Conservation (phyloP, 2,797 vertebrate species). For the Gymnodraco acuticeps region DNA sequence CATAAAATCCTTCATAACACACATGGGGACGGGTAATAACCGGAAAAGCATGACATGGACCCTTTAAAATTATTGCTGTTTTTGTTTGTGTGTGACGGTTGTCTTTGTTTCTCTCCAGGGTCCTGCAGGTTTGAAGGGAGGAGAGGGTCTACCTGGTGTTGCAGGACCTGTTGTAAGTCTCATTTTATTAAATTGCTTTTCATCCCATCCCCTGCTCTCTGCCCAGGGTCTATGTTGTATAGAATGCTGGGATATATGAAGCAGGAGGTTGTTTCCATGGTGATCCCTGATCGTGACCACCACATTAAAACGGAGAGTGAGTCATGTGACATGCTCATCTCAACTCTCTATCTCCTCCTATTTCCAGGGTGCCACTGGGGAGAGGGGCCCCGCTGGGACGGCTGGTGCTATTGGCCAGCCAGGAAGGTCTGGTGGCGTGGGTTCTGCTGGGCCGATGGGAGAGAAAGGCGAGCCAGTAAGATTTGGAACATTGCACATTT, state of each 20-base stretch:
- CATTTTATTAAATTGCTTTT: slow-evolving; percentile 36
- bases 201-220: slow-evolving; percentile 5
- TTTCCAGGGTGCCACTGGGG: slow-evolving; percentile 89
- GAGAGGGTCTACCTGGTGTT: slow-evolving; percentile 88
- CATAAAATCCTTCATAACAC: too few relatives aligned
- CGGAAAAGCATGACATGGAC: too few relatives aligned
- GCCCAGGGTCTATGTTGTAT: slow-evolving; percentile 29
- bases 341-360: slow-evolving; percentile 45
- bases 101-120: slow-evolving; percentile 83
- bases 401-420: slow-evolving; percentile 93
- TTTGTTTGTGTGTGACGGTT: slow-evolving; percentile 11
- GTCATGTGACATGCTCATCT: slow-evolving; percentile 52
- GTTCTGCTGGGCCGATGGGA: slow-evolving; percentile 88
- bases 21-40: too few relatives aligned
- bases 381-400: slow-evolving; percentile 89
- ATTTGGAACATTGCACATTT: slow-evolving; percentile 54
- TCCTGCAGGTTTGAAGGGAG: slow-evolving; percentile 91
- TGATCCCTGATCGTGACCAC: slow-evolving; percentile 59
- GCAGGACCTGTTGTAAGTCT: slow-evolving; percentile 88
- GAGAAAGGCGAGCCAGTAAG: slow-evolving; percentile 95
- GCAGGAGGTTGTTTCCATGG: slow-evolving; percentile 76
- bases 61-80: background rate
- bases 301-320: slow-evolving; percentile 61
- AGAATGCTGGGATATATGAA: slow-evolving; percentile 42
- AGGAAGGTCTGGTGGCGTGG: slow-evolving; percentile 86